Evolutionary conservation across 2,888 invertebrate genomes (phyloP), one percentile per base, ranked within the genome.

Genomic region (Lapara coniferarum): DNA sequence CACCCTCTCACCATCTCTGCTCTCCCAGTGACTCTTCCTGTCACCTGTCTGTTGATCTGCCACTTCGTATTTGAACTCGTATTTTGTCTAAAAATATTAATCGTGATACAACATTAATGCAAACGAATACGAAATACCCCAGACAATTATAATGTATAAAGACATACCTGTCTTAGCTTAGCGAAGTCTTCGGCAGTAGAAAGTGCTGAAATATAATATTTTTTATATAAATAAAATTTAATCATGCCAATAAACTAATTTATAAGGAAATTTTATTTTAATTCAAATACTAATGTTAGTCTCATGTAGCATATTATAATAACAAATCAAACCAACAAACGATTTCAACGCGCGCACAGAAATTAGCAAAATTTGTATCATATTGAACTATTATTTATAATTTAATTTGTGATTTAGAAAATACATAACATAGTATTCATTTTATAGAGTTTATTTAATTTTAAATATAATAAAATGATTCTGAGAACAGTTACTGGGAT

Each of bases 11-110:
- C 94, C 94, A 44, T 94, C 93, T 37, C 94, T 82, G 69, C 86
- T 88, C 84, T 95, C 94, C 90, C 90, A 92, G 80, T 94, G 94
- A 72, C 88, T 89, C 80, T 94, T 94, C 74, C 90, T 84, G 74
- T 95, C 95, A 2, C 94, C 94, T 12, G 94, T 95, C 76, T 93
- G 91, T 59, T 90, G 90, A 74, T 95, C 94, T 14, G 91, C 88
- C 13, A 95, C 94, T 75, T 94, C 94, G 72, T 94, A 94, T 74
- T 91, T 94, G 78, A 91, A 94, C 74, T 92, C 92, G 78, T 95
- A 95, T 77, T 93, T 93, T n/a, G 93, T 82, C 85, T 59, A 16
- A n/a, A 16, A 16, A 58, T 25, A 25, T 25, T 25, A 25, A 25
- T 25, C 25, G 37, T 8, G 37, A 8, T 37, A 37, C 1, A 25